These are phyloP conservation scores for Galendromus occidentalis DNA, from an alignment of 1,140 invertebrate genomes.

Conservation along the genomic window DNA sequence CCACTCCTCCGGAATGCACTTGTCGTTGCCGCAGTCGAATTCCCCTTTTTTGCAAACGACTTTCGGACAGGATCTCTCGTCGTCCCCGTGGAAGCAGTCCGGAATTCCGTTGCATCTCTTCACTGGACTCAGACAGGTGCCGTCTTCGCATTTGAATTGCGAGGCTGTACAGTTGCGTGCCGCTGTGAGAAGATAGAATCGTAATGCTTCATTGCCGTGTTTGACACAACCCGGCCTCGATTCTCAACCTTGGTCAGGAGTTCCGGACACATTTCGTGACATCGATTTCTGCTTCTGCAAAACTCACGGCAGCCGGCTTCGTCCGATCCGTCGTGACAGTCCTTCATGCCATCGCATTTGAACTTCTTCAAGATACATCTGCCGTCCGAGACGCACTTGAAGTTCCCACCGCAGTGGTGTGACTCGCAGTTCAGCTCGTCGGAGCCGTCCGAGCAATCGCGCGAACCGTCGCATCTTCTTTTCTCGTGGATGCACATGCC, in stretches of 20 bases:
- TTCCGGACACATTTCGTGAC: background rate
- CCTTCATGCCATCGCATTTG: conserved; percentile 54
- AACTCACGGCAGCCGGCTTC: conserved; percentile 23
- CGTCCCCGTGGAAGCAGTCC: background rate
- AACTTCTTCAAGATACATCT: conserved; percentile 60
- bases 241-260: no score
- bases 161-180: background rate
- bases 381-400: conserved; percentile 31
- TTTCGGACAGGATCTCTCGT: background rate
- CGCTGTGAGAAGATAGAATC: background rate
- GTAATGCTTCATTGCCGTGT: background rate
- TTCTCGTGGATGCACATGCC: no score
- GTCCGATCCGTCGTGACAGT: conserved; percentile 41
- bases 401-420: background rate
- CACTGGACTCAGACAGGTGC: background rate
- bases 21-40: conserved; percentile 20
- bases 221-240: no score
- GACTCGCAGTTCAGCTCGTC: background rate
- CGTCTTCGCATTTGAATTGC: background rate
- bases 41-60: conserved; percentile 23
- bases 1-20: conserved; percentile 19
- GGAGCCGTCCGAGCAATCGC: background rate
- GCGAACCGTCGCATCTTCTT: background rate
- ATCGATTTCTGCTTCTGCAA: background rate
- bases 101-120: background rate